Conservation (phyloP, 2,797 vertebrate species). For the Stomatorhinus walkeri region DNA sequence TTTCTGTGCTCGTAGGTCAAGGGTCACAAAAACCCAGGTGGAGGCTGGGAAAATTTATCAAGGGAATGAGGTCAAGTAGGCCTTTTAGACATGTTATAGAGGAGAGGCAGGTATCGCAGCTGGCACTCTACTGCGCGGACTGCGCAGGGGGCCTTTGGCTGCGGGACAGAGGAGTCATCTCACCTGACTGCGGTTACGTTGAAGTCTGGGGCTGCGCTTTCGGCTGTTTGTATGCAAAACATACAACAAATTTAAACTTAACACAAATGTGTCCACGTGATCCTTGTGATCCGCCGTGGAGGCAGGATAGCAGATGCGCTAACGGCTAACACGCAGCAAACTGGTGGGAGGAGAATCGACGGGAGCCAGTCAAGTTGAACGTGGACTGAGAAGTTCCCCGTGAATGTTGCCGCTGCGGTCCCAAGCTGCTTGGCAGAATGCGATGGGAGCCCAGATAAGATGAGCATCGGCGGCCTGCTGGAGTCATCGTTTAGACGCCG, state of each 20-base stretch:
- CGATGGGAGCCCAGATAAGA: constrained; percentile 47
- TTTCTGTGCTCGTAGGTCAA: constrained; percentile 36
- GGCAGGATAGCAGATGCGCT: neutral
- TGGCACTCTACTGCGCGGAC: constrained; percentile 50
- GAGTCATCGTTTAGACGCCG: constrained; percentile 30
- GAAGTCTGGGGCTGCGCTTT: neutral
- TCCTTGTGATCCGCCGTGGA: neutral
- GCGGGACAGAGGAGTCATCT: constrained; percentile 37
- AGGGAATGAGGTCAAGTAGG: constrained; percentile 63
- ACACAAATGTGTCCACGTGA: neutral
- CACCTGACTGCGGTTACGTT: neutral
- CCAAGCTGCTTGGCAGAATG: neutral
- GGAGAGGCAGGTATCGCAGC: constrained; percentile 62
- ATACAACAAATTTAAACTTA: neutral
- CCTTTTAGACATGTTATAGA: constrained; percentile 70
- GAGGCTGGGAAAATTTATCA: constrained; percentile 67
- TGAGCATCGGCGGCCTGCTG: constrained; percentile 43
- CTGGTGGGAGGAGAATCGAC: constrained; percentile 11
- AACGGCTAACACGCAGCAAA: neutral
- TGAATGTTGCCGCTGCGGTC: neutral
- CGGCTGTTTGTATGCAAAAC: neutral
- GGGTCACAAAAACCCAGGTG: constrained; percentile 61
- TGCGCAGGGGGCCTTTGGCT: constrained; percentile 44
- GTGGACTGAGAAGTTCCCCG: too few species aligned
- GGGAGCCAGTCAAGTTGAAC: constrained; percentile 5